Conservation (phyloP, 2,888 invertebrate species). For the Ashinkailepas kermadecensis region DNA sequence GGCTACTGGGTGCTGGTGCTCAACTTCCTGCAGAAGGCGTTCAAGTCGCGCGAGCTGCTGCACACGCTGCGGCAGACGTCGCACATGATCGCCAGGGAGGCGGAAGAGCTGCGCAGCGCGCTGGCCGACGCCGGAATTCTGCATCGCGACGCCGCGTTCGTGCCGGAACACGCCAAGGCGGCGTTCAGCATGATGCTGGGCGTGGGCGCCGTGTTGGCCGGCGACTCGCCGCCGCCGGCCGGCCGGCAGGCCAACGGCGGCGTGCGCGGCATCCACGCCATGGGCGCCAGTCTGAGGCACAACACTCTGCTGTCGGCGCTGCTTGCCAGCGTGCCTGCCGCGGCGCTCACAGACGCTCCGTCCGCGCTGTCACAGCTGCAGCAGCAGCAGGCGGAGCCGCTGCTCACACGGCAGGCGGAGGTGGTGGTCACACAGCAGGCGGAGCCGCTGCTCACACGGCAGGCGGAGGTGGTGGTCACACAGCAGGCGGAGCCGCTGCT, state of each 20-base stretch:
- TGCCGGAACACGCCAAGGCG: not conserved
- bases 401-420: too few species aligned
- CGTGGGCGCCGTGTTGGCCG: not conserved
- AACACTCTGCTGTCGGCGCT: not conserved
- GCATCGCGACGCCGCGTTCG: not conserved
- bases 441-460: too few species aligned
- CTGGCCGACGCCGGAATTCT: not conserved
- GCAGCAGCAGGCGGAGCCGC: not conserved
- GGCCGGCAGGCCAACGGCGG: not conserved
- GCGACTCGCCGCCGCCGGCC: not conserved
- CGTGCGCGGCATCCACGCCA: not conserved
- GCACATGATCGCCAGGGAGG: not conserved
- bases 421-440: too few species aligned
- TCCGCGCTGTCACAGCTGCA: not conserved
- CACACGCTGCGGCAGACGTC: not conserved
- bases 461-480: too few species aligned
- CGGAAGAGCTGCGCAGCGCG: not conserved
- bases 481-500: too few species aligned
- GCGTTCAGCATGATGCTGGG: not conserved
- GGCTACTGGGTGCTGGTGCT: slow-evolving; percentile 74
- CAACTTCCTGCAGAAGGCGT: slow-evolving; percentile 37
- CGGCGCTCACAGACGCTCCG: not conserved
- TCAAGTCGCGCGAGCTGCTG: slow-evolving; percentile 11
- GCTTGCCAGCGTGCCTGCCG: not conserved
- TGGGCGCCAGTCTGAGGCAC: not conserved